Evolutionary conservation across 2,113 vertebrate species (phyloP), one percentile per base, ranked within the genome.

Genomic region (Archocentrus centrarchus): DNA sequence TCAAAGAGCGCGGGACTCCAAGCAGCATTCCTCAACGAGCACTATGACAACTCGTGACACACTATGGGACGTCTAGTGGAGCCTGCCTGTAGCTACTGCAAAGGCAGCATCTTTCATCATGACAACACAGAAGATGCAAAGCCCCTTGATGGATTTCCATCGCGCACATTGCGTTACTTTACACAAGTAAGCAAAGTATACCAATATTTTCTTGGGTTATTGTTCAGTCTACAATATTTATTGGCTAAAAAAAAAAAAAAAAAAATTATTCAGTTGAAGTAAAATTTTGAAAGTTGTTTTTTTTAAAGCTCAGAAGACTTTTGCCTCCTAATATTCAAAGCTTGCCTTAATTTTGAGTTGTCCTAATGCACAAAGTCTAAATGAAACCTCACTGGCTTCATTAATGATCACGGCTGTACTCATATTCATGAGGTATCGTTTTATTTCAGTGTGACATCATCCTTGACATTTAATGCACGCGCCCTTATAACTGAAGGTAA

Each of bases 41-140:
- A 50, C 94, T 94, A 93, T 94, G 93, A 92, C 93, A 94, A 95
- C 92, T 81, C 60, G 81, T 85, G 90, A 92, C 86, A 86, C 82
- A 86, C 88, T 70, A 47, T 88, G 88, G 87, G 66, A 92, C 83
- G 86, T 85, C 17, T 39, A 87, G 61, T 55, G 63, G 64, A 76
- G 30, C 70, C 24, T 47, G 73, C 24, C 24, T 39, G 58, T 75
- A 64, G 80, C 75, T 75, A 68, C 63, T 77, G 79, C 58, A 60
- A 63, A 80, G 77, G 57, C 81, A 68, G 85, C 85, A 88, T 86
- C 88, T 79, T 81, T 75, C 60, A 58, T 87, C 84, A 75, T 20
- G 44, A 83, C 86, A 84, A 86, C 82, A 57, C 18, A 18, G 44
- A 64, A 77, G 63, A 61, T 1, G 0, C 60, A 44, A 22, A 62